Base-by-base conservation (phyloP, 2,113 vertebrate species). In the Chlamydotis undulata region DNA sequence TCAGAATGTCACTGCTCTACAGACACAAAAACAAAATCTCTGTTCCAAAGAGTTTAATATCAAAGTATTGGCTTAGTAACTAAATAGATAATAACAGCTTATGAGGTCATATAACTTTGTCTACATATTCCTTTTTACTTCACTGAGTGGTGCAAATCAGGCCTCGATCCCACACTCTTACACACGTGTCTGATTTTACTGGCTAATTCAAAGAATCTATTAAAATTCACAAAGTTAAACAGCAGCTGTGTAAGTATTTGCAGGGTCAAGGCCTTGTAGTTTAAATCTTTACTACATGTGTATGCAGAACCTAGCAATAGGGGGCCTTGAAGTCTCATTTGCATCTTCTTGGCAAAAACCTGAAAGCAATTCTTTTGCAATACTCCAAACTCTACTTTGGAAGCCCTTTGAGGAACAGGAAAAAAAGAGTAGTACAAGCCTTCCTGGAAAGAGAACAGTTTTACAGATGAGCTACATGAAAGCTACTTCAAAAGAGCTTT, bases 181-280 rank as follows among this genome's bases (percentile, higher is more conserved):
- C 31, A 47, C 21, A 74, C 14, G n/a, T 67, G 47, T 12, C 33
- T 81, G 41, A 67, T 88, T 90, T 87, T 87, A 63, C 50, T 19
- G 81, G 37, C 23, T 91, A 78, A 93, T 82, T 94, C 69, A 94
- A 83, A 93, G 47, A 47, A 83, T 43, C 73, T 71, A 92, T 96
- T 95, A 91, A 94, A 92, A 97, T 95, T 95, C 95, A 91, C n/a
- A 5, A 67, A 91, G 76, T 83, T 90, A 89, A 86, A 43, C 91
- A 92, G 89, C 93, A 95, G 80, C 91, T 91, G 93, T 94, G 93
- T 92, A 92, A 96, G 89, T 91, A 92, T 95, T 96, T 94, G 83
- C 89, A 94, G 83, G 93, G 96, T 96, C 96, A 94, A 65, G 83
- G 56, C 96, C 95, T 94, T 78, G 60, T 91, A 94, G 89, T 95